Conservation (phyloP, 2,113 vertebrate genomes). For the Grammomys dolichurus region DNA sequence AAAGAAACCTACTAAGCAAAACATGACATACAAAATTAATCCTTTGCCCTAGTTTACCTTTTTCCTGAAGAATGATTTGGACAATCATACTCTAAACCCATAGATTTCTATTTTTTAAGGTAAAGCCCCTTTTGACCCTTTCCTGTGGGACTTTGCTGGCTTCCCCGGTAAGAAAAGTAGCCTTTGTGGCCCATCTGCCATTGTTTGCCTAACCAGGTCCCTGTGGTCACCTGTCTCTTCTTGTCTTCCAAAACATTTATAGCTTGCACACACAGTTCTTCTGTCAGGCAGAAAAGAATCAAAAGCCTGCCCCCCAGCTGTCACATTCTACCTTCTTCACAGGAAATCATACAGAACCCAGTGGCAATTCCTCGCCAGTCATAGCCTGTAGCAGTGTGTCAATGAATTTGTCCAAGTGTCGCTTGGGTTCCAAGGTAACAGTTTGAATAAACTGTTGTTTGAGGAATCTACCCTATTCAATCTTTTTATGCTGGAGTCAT, state of each 20-base stretch:
- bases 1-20: constrained; percentile 24
- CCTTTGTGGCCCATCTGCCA: neutral
- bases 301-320: accelerated
- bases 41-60: constrained; percentile 1
- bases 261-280: neutral
- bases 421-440: neutral
- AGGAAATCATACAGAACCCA: neutral
- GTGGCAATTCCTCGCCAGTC: neutral
- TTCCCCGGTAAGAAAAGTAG: neutral
- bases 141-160: neutral
- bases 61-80: constrained; percentile 56
- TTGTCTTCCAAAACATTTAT: neutral
- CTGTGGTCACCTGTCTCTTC: neutral
- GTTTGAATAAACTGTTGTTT: neutral
- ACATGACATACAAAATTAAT: neutral
- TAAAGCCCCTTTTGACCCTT: neutral
- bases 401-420: neutral
- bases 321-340: neutral
- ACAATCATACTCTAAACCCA: constrained; percentile 27
- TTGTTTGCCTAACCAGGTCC: neutral
- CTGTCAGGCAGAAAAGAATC: neutral
- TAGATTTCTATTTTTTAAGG: neutral
- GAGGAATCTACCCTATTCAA: neutral
- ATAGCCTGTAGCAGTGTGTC: neutral
- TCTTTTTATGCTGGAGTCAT: neutral